phyloP scores from a whole-genome alignment of 1,140 invertebrate species.

The Goniozus legneri region DNA sequence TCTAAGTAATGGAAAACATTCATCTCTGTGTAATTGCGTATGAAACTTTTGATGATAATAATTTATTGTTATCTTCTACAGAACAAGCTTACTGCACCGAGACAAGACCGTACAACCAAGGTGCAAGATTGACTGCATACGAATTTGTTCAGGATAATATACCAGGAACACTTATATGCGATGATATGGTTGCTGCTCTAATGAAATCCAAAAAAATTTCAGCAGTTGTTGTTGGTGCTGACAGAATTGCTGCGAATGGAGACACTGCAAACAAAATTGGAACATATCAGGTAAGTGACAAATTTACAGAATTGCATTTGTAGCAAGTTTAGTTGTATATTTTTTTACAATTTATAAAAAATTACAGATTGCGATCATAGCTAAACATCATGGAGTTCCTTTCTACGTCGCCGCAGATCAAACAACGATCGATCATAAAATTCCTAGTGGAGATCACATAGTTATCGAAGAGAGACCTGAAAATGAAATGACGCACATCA shows the following conservation, averaged over 20 bases:
- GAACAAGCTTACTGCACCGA: conserved; percentile 93
- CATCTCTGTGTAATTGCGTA: not conserved
- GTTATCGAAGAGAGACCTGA: conserved; percentile 90
- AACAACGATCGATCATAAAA: conserved; percentile 85
- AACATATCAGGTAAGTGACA: conserved; percentile 76
- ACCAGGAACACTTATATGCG: conserved; percentile 89
- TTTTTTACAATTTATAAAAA: not conserved
- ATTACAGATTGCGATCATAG: conserved; percentile 80
- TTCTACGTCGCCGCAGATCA: conserved; percentile 95
- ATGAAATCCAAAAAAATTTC: conserved; percentile 78
- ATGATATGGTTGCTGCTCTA: conserved; percentile 89
- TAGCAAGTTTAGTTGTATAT: not conserved
- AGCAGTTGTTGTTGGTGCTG: conserved; percentile 84
- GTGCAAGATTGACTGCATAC: conserved; percentile 90
- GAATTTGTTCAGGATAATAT: conserved; percentile 93
- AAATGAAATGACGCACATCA: conserved; percentile 86
- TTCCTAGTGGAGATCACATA: conserved; percentile 80
- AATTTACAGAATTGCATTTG: conserved; percentile 2
- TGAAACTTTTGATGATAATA: not conserved
- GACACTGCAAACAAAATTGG: conserved; percentile 99
- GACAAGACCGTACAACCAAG: conserved; percentile 97
- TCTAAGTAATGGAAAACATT: conserved; percentile 61
- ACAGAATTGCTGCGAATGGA: conserved; percentile 89
- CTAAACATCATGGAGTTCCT: conserved; percentile 86
- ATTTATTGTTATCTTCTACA: conserved; percentile 41